Evolutionary conservation across 2,113 vertebrate genomes (phyloP).

Genomic region (Psettodes erumei): DNA sequence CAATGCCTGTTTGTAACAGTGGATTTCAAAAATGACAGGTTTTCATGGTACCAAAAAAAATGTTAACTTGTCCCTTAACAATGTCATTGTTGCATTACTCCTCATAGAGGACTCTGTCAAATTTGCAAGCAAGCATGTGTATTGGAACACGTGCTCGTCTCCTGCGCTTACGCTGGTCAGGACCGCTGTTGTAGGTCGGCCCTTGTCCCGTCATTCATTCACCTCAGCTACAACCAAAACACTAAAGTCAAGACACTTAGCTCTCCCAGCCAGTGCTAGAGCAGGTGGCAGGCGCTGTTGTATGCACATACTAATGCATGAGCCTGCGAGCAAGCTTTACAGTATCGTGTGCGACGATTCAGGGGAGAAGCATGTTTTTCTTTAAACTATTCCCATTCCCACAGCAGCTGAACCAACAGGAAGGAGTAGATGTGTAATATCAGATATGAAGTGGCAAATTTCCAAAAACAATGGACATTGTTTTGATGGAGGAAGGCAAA

Average conservation of each 20-base stretch:
- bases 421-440: constrained; percentile 18
- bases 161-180: background rate
- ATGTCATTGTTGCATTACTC: background rate
- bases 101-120: background rate
- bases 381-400: background rate
- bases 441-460: background rate
- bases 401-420: constrained; percentile 15
- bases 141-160: background rate
- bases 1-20: background rate
- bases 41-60: too few relatives aligned
- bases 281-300: background rate
- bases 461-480: constrained; percentile 12
- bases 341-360: background rate
- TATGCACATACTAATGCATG: background rate
- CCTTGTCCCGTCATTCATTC: background rate
- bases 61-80: too few relatives aligned
- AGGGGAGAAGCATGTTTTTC: background rate
- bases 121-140: background rate
- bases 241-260: background rate
- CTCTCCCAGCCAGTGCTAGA: background rate
- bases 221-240: too few relatives aligned
- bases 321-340: background rate
- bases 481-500: constrained; percentile 5
- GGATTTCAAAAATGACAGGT: background rate
- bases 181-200: background rate